Conservation (phyloP, 1,140 invertebrate species). For the Pseudomyrmex pallidus region DNA sequence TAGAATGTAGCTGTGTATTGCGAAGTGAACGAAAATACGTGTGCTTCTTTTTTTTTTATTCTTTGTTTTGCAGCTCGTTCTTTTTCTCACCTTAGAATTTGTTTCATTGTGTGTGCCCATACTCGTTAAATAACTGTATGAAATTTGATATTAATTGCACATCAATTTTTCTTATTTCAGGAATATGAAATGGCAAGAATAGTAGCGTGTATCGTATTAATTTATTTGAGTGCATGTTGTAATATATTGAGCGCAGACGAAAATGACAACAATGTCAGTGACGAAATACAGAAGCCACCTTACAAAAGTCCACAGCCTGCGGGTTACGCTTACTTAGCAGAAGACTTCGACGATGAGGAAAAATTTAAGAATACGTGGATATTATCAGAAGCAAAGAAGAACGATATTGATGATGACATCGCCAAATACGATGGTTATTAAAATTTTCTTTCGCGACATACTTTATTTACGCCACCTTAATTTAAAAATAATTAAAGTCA, state of each 20-base stretch:
- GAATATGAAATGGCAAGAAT: conserved; percentile 74
- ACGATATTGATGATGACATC: conserved; percentile 95
- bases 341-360: conserved; percentile 94
- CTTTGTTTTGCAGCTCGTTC: neutral
- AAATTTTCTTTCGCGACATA: neutral
- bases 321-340: conserved; percentile 91
- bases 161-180: conserved; percentile 43
- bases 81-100: neutral
- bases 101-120: no score
- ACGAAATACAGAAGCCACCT: conserved; percentile 54
- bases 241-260: conserved; percentile 59
- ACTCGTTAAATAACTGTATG: neutral
- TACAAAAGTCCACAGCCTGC: conserved; percentile 87
- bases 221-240: conserved; percentile 55
- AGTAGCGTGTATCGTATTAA: conserved; percentile 34
- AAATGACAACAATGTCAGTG: conserved; percentile 4
- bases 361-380: conserved; percentile 93
- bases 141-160: neutral
- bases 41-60: neutral
- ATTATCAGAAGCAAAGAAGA: conserved; percentile 96
- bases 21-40: neutral
- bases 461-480: neutral
- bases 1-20: conserved; percentile 1
- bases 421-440: conserved; percentile 96
- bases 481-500: no score